A percentile compares a stretch with the other conserved stretches of the same genome.
Conservation (phyloP, 2,797 vertebrate genomes). For the Tiaroga cobitis region DNA sequence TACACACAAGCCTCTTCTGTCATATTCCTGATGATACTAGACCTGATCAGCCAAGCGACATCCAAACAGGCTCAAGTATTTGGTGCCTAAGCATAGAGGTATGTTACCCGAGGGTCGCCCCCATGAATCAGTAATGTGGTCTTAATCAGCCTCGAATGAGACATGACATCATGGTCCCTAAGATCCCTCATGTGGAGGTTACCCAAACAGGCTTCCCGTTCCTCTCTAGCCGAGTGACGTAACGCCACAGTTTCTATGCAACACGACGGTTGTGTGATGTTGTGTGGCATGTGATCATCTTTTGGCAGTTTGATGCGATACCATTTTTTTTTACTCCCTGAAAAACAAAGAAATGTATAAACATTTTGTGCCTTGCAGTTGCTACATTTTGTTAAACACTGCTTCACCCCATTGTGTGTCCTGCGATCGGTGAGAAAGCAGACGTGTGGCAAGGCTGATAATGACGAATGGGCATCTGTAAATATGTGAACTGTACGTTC, state of each 20-base stretch:
- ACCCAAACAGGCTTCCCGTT: conserved; percentile 12
- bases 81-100: conserved; percentile 42
- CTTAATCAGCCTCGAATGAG: conserved; percentile 4
- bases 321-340: conserved; percentile 80
- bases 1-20: conserved; percentile 39
- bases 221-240: conserved; percentile 26
- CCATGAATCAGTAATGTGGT: conserved; percentile 19
- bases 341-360: conserved; percentile 71
- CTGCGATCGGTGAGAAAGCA: conserved; percentile 60
- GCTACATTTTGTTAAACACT: conserved; percentile 89
- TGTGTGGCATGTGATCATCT: conserved; percentile 77
- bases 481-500: conserved; percentile 85
- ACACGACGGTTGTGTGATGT: conserved; percentile 84
- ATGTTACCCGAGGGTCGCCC: conserved; percentile 14
- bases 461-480: conserved; percentile 89
- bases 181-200: not conserved
- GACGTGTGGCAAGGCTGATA: conserved; percentile 76
- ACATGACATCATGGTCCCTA: not conserved
- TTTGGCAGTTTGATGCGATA: conserved; percentile 73
- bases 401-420: conserved; percentile 80
- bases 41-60: conserved; percentile 45
- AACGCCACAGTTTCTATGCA: conserved; percentile 86
- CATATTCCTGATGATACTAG: conserved; percentile 46
- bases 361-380: conserved; percentile 95
- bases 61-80: conserved; percentile 43